phyloP scores from a whole-genome alignment of 2,888 invertebrate species.

The Macaria liturata region DNA sequence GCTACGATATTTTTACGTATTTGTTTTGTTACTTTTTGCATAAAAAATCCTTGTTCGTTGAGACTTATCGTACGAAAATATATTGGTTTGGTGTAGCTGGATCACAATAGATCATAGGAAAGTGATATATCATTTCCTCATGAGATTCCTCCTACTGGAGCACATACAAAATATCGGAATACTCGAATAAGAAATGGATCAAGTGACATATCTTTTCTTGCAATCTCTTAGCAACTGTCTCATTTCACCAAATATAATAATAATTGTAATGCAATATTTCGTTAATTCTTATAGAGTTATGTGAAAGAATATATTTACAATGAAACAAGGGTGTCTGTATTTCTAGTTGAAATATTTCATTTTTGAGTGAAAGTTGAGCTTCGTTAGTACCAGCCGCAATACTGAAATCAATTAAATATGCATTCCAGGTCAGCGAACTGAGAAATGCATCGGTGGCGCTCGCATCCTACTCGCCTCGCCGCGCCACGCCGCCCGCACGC shows the following conservation, averaged over 20 bases:
- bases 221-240: too few relatives aligned
- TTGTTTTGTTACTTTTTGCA: conserved; percentile 21
- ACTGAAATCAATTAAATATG: conserved; percentile 71
- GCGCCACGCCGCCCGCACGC: neutral
- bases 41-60: conserved; percentile 19
- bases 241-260: too few relatives aligned
- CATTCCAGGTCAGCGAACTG: conserved; percentile 67
- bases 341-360: conserved; percentile 49
- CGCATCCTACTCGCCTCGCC: conserved; percentile 26
- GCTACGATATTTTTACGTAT: conserved; percentile 18
- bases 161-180: conserved; percentile 1
- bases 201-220: too few relatives aligned
- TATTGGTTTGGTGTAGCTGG: conserved; percentile 18
- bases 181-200: conserved; percentile 1
- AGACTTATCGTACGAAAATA: conserved; percentile 24
- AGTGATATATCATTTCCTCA: conserved; percentile 17
- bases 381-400: conserved; percentile 58
- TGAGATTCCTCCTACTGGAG: conserved; percentile 4
- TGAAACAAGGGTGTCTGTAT: conserved; percentile 4
- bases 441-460: conserved; percentile 61
- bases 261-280: too few relatives aligned
- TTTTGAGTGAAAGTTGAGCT: conserved; percentile 51
- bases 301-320: too few relatives aligned
- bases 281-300: too few relatives aligned
- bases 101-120: conserved; percentile 19